Base-by-base conservation (phyloP, 2,797 vertebrate species). In the Peromyscus attwateri region DNA sequence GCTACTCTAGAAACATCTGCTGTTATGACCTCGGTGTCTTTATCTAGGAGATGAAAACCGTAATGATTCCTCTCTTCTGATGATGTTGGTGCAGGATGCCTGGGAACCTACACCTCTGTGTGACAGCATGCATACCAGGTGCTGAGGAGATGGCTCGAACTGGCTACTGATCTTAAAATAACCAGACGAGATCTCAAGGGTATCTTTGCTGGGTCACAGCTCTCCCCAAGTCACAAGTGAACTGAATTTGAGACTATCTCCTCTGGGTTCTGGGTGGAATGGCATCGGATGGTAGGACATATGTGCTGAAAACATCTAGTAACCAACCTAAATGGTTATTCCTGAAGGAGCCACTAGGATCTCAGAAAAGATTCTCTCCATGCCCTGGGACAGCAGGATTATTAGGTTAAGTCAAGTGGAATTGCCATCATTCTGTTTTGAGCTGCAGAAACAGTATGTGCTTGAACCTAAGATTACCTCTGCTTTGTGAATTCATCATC, bases 381-480 rank as follows among this genome's bases (percentile, higher is more conserved):
- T 66, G 76, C 19, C 37, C 52, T 27, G 62, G 40, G 77, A 83
- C 70, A 80, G 57, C 75, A 92, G 31, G 62, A 84, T 88, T 87
- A 43, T 40, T 88, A 66, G 52, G 62, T 70, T 77, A 85, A 94
- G 31, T 5, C 21, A 16, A 8, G 57, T 29, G 43, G 95, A 88
- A 71, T 64, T 60, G 37, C 82, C 77, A 52, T 16, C 46, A 34
- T 57, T 87, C 46, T 57, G 66, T 31, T 89, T 43, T 73, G 71
- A 87, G 43, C 55, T 60, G 27, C 19, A 77, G 62, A 93, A 95
- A 43, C 14, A 84, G 34, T 31, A 6, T 66, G 11, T 29, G 73
- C 49, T 75, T 80, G 77, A 77, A 73, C 27, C 43, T 40, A 77
- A 92, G 71, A 29, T 81, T 73, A 92, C 66, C 83, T 90, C 60